Evolutionary conservation across 1,140 invertebrate species (phyloP), one percentile per base, ranked within the genome.

Genomic region (Neodiprion pinetum): DNA sequence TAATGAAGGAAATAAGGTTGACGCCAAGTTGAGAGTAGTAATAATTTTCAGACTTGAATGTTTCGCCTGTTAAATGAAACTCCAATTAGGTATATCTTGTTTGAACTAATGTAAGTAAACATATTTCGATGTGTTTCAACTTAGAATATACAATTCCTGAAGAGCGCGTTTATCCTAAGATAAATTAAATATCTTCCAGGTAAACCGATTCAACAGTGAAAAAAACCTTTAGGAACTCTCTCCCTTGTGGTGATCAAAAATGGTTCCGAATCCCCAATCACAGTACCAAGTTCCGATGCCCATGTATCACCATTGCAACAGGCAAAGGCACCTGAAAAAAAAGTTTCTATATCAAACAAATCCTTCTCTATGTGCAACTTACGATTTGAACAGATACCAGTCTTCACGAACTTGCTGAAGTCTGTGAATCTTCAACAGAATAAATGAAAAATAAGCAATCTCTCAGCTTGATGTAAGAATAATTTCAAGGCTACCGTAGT

Each of bases 271-370:
- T 81, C 87, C 14, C 92, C 91, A 9, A 96, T 82, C 0, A 96
- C 96, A 50, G 95, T 91, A 48, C 96, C 96, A 61, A 98, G 85
- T 87, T 98, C 97, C 23, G 95, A 97, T 66, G 96, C 95, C 94
- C 96, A 97, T 1, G 96, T 98, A 82, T 98, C 97, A 8, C 96
- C 97, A 85, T 95, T 96, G 80, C 93, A 93, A 81, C 95, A 96
- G 7, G 95, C 92, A 78, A 97, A 90, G 4, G 94, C 90, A 80
- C 93, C 94, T 93, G 77, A 67, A 88, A 86, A 67, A 75, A 74
- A 9, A 23, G n/a, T 72, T 48, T 11, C 14, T 67, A 53, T 73
- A 72, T 53, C 65, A 71, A 73, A 74, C 17, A 70, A 17, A 48
- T 40, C 28, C 28, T 40, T 40, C 28, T 69, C 5, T 12, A 68